Conservation (phyloP, 92 coral and sea anemone species). For the Paramuricea clavata region DNA sequence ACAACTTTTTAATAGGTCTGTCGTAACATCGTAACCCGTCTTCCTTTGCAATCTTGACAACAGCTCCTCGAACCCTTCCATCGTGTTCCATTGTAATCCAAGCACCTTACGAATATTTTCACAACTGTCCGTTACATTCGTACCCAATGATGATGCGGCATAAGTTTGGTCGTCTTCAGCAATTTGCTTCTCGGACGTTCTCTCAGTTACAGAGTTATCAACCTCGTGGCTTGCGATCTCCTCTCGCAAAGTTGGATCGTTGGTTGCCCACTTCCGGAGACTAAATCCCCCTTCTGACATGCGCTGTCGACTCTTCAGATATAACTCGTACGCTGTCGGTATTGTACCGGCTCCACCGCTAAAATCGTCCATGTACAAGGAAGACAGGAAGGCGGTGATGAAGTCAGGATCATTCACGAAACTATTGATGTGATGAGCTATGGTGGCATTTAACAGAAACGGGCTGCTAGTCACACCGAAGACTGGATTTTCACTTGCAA, state of each 20-base stretch:
- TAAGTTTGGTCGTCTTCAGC: not conserved
- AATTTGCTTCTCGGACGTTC: too few species aligned
- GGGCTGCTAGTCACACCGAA: not conserved
- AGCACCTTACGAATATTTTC: not conserved
- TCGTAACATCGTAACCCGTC: too few species aligned
- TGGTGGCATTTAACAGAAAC: not conserved
- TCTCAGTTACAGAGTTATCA: not conserved
- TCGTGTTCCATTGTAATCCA: not conserved
- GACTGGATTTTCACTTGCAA: slow-evolving; percentile 15
- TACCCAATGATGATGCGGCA: not conserved
- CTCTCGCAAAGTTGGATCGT: not conserved
- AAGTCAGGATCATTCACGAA: not conserved
- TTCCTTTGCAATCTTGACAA: too few species aligned
- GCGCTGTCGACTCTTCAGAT: not conserved
- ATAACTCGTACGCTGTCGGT: not conserved
- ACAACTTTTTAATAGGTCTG: too few species aligned
- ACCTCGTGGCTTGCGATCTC: not conserved
- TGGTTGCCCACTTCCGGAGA: not conserved
- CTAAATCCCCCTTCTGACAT: not conserved
- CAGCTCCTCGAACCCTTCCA: too few species aligned
- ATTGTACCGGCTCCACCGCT: not conserved
- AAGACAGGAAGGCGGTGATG: not conserved
- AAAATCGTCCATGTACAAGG: not conserved
- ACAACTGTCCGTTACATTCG: not conserved
- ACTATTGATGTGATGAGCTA: not conserved